Percentiles rank a stretch among this genome's conserved stretches.
These are phyloP conservation scores for Brachyptera risi DNA, from an alignment of 2,888 invertebrate genomes.

Conservation along the genomic window DNA sequence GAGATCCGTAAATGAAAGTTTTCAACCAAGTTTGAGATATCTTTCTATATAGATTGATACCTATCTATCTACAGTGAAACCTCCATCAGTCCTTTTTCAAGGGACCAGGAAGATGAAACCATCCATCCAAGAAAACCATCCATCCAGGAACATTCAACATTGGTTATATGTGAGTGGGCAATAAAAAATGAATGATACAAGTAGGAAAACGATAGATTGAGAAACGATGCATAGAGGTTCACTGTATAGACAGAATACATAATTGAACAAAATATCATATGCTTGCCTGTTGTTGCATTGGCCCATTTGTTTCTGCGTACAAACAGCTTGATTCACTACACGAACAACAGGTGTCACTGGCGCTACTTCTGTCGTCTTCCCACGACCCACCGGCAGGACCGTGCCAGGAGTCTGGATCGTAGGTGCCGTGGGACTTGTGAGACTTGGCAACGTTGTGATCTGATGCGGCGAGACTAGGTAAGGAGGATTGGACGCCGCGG, in stretches of 20 bases:
- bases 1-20: too few species aligned
- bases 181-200: too few species aligned
- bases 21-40: too few species aligned
- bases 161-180: too few species aligned
- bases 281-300: not conserved
- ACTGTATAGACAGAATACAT: not conserved
- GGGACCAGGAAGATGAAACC: too few species aligned
- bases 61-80: too few species aligned
- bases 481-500: constrained; percentile 49
- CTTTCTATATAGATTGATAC: too few species aligned
- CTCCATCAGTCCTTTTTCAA: too few species aligned
- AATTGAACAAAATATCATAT: not conserved
- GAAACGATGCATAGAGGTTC: too few species aligned
- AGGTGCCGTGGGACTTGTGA: not conserved
- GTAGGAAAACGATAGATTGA: too few species aligned
- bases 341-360: constrained; percentile 56
- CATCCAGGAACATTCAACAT: too few species aligned
- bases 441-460: not conserved
- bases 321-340: constrained; percentile 61
- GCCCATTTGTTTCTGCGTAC: constrained; percentile 50
- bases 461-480: constrained; percentile 41
- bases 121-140: too few species aligned
- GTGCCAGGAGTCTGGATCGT: constrained; percentile 27
- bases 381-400: constrained; percentile 26
- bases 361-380: constrained; percentile 35